Percentiles rank a stretch among this genome's conserved stretches.
Conservation (phyloP, 2,797 vertebrate genomes). For the Brachymystax lenok region DNA sequence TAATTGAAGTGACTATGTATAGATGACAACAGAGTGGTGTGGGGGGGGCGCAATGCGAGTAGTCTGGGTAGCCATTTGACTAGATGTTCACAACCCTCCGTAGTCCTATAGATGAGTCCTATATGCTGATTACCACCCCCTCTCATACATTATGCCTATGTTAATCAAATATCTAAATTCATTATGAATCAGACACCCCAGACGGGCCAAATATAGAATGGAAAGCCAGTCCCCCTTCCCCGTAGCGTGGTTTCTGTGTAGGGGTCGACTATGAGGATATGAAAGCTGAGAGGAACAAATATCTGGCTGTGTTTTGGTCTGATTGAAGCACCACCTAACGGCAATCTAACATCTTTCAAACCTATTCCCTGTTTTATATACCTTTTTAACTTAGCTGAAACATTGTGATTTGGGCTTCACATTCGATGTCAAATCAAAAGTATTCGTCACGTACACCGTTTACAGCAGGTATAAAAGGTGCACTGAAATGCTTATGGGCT, state of each 20-base stretch:
- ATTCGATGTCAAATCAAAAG: neutral
- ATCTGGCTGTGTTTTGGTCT: neutral
- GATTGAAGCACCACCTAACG: neutral
- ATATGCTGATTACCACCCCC: neutral
- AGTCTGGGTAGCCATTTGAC: too few relatives aligned
- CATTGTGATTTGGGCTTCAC: constrained; percentile 31
- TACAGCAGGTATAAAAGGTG: too few relatives aligned
- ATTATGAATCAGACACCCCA: constrained; percentile 37
- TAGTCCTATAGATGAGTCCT: neutral
- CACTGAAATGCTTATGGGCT: too few relatives aligned
- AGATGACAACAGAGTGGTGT: too few relatives aligned
- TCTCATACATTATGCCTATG: constrained; percentile 6
- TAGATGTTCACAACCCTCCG: too few relatives aligned
- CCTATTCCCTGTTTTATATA: constrained; percentile 11
- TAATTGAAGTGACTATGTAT: too few relatives aligned
- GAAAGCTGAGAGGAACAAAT: neutral
- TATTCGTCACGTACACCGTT: too few relatives aligned
- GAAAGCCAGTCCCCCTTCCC: constrained; percentile 25
- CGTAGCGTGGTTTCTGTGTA: constrained; percentile 54
- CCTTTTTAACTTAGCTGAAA: constrained; percentile 32
- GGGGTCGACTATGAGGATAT: constrained; percentile 27
- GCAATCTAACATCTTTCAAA: neutral
- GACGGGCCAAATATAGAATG: neutral
- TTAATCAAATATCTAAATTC: constrained; percentile 8
- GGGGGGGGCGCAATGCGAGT: too few relatives aligned